Evolutionary conservation across 2,888 invertebrate genomes (phyloP).

Genomic region (Nymphalis polychloros): DNA sequence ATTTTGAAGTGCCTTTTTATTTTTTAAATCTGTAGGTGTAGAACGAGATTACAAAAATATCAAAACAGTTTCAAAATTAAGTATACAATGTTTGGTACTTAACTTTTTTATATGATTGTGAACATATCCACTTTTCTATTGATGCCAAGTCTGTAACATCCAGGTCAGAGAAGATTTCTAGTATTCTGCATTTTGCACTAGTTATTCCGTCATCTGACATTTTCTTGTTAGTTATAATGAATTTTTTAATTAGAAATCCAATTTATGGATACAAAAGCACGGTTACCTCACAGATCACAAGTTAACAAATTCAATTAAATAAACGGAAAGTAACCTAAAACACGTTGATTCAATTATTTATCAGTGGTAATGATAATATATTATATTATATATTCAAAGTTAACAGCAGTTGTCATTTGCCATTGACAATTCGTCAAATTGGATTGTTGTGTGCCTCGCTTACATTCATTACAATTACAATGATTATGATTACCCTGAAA

Average conservation of each 20-base stretch:
- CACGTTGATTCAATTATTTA: too few species aligned
- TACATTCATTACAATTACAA: too few species aligned
- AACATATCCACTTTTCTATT: slow-evolving; percentile 68
- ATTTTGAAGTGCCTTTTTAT: slow-evolving; percentile 50
- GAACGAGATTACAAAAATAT: neutral
- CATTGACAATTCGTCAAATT: too few species aligned
- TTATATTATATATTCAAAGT: too few species aligned
- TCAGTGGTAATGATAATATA: too few species aligned
- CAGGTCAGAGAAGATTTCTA: slow-evolving; percentile 60
- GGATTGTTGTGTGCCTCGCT: too few species aligned
- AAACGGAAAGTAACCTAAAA: too few species aligned
- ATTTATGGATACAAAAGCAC: neutral
- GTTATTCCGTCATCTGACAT: slow-evolving; percentile 42
- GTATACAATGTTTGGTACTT: slow-evolving; percentile 21
- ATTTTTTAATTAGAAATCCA: too few species aligned
- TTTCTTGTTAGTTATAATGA: slow-evolving; percentile 1
- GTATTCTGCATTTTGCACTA: slow-evolving; percentile 55
- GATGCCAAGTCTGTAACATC: slow-evolving; percentile 56
- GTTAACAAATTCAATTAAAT: too few species aligned
- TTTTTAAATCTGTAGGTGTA: slow-evolving; percentile 57
- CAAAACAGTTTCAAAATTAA: neutral
- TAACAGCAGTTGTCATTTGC: too few species aligned
- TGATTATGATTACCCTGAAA: too few species aligned
- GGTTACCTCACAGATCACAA: neutral
- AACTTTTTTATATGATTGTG: slow-evolving; percentile 66